Percentiles rank a stretch among this genome's conserved stretches.
Evolutionary conservation across 2,113 vertebrate species (phyloP).

Genomic region (Hassar affinis): DNA sequence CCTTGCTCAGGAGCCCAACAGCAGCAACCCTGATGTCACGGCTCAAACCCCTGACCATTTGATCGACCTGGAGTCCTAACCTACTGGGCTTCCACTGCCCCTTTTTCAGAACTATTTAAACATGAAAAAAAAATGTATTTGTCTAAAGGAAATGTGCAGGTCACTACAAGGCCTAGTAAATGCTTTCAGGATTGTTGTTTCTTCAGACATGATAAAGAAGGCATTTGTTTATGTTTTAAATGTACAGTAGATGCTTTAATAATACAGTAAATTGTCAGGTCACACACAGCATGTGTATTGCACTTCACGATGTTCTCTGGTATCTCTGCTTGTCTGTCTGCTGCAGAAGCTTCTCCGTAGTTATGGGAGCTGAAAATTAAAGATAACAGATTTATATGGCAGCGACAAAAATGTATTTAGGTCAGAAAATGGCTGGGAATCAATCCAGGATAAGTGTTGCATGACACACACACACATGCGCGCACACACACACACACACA

Average conservation of each 20-base stretch:
- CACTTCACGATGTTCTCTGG: neutral
- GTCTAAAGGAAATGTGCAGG: neutral
- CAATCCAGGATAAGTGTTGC: conserved; percentile 27
- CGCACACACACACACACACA: neutral
- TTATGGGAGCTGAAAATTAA: conserved; percentile 2
- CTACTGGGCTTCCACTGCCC: too few relatives aligned
- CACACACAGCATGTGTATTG: neutral
- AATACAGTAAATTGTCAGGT: neutral
- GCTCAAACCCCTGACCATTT: too few relatives aligned
- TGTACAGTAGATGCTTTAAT: neutral
- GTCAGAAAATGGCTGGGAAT: conserved; percentile 27
- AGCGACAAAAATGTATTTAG: conserved; percentile 11
- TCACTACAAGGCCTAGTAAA: neutral
- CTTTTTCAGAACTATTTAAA: neutral
- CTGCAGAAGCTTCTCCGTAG: neutral
- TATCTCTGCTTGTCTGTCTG: neutral
- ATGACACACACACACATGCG: conserved; percentile 9
- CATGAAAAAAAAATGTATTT: neutral
- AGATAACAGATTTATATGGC: conserved; percentile 13
- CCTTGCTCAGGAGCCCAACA: too few relatives aligned
- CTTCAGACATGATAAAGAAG: neutral
- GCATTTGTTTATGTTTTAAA: neutral
- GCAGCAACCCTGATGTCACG: too few relatives aligned
- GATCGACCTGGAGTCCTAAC: too few relatives aligned
- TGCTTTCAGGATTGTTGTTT: neutral